These are phyloP conservation scores for Rhorus exstirpatorius DNA, from an alignment of 2,888 invertebrate genomes.

Conservation along the genomic window DNA sequence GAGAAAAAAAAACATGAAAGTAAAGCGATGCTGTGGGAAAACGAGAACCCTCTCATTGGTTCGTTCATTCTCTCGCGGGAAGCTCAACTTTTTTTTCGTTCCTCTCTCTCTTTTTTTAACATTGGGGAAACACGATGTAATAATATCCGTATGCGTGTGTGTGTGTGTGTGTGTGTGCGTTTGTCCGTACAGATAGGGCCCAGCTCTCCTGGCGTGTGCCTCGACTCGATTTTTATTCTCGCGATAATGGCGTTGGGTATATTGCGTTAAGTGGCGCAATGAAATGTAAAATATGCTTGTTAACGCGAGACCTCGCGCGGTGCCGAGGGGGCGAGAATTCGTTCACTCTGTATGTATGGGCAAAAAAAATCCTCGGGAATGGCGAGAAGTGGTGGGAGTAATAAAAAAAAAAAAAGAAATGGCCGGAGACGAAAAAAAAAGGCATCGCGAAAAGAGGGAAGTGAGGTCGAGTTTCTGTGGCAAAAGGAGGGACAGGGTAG, in stretches of 20 bases:
- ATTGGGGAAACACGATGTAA: slow-evolving; percentile 28
- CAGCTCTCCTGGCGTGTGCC: slow-evolving; percentile 54
- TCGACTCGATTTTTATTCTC: slow-evolving; percentile 78
- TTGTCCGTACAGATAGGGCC: too few species aligned
- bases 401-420: neutral
- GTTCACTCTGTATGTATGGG: slow-evolving; percentile 6
- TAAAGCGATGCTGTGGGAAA: slow-evolving; percentile 67
- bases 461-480: slow-evolving; percentile 26
- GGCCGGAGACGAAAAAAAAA: slow-evolving; percentile 32
- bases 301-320: slow-evolving; percentile 74
- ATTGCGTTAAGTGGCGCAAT: slow-evolving; percentile 83
- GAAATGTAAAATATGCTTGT: slow-evolving; percentile 85
- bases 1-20: slow-evolving; percentile 64
- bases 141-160: slow-evolving; percentile 45
- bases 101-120: slow-evolving; percentile 59
- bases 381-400: neutral
- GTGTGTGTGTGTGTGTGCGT: slow-evolving; percentile 22
- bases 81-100: slow-evolving; percentile 53
- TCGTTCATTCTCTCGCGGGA: slow-evolving; percentile 34
- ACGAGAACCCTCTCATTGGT: slow-evolving; percentile 33
- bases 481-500: slow-evolving; percentile 24
- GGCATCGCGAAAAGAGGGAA: slow-evolving; percentile 25
- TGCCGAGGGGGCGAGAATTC: slow-evolving; percentile 36
- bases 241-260: slow-evolving; percentile 73
- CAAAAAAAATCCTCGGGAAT: neutral